Evolutionary conservation across 1,140 invertebrate species (phyloP).

Genomic region (Cryptotermes secundus): DNA sequence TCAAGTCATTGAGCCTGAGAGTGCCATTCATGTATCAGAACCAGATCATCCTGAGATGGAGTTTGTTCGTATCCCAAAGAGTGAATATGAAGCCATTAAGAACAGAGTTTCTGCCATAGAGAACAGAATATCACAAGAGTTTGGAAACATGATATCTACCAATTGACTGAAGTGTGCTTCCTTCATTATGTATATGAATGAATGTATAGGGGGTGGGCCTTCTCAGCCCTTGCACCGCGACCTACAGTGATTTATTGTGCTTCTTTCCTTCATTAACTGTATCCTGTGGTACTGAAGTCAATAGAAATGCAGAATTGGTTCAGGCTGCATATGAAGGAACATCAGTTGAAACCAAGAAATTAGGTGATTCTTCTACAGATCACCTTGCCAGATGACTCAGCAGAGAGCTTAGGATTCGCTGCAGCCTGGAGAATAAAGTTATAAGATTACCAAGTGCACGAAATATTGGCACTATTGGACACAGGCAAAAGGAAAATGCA

Average conservation of each 20-base stretch:
- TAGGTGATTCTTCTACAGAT: conserved; percentile 60
- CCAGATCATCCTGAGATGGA: conserved; percentile 43
- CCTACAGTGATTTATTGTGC: no score
- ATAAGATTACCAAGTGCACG: conserved; percentile 76
- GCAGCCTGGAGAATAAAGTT: conserved; percentile 64
- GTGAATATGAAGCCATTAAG: conserved; percentile 73
- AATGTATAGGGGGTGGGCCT: no score
- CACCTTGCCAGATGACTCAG: conserved; percentile 67
- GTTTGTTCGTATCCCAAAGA: conserved; percentile 67
- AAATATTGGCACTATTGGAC: conserved; percentile 71
- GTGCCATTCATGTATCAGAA: no score
- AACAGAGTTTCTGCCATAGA: conserved; percentile 69
- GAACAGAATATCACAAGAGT: conserved; percentile 65
- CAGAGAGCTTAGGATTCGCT: conserved; percentile 70
- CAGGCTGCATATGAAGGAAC: conserved; percentile 72
- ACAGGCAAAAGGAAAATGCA: conserved; percentile 60
- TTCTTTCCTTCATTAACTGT: not conserved
- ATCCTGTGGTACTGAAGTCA: not conserved
- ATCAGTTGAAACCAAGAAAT: conserved; percentile 61
- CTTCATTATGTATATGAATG: no score
- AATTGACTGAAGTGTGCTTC: conserved; percentile 26
- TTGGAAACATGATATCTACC: conserved; percentile 50
- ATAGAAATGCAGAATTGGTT: conserved; percentile 49
- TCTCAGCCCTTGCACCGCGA: no score
- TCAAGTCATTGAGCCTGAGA: no score